A percentile compares a stretch with the other conserved stretches of the same genome.
Conservation (phyloP, 2,797 vertebrate genomes). For the Stomatorhinus walkeri region DNA sequence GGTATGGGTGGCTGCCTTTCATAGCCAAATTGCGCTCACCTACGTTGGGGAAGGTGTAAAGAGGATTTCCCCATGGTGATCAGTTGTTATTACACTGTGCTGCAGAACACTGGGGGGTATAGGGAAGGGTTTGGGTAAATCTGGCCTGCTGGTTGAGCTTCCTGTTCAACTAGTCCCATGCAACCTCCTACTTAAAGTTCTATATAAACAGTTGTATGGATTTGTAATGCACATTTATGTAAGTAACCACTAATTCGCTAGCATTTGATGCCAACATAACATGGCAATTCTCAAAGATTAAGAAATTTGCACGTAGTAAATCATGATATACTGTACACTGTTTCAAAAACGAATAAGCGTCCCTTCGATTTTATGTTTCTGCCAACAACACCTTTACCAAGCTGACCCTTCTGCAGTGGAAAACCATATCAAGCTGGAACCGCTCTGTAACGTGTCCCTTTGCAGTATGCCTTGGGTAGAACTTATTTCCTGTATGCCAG, state of each 20-base stretch:
- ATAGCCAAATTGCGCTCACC: background rate
- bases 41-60: background rate
- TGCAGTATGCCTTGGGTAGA: background rate
- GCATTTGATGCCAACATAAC: background rate
- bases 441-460: background rate
- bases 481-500: background rate
- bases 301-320: background rate
- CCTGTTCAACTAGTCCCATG: background rate
- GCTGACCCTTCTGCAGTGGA: background rate
- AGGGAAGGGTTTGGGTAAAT: background rate
- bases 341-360: background rate
- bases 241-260: too few species aligned
- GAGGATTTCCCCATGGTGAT: background rate
- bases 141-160: background rate
- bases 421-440: background rate
- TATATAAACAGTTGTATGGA: too few species aligned
- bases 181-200: too few species aligned
- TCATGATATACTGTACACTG: background rate
- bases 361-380: background rate
- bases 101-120: background rate
- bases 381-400: background rate
- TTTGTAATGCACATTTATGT: too few species aligned
- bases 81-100: background rate
- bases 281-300: background rate
- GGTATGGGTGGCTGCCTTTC: background rate